Evolutionary conservation across 2,113 vertebrate genomes (phyloP), one percentile per base, ranked within the genome.

Genomic region (Xenus cinereus): DNA sequence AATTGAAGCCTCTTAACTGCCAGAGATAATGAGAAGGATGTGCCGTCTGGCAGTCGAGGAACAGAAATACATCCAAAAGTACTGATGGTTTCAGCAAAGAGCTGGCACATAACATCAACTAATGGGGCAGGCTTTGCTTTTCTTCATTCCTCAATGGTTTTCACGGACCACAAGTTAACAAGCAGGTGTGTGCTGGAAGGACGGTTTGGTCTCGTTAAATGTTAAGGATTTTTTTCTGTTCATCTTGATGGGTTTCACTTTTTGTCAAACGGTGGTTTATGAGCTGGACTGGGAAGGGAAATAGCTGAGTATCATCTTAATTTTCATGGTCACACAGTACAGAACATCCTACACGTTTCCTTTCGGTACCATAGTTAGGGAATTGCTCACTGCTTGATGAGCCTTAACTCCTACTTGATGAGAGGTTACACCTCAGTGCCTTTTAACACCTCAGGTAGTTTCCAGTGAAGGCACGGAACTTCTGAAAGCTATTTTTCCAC

Each of bases 111-210:
- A 50, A 56, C 30, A 45, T 59, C 48, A 69, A 26, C 54, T 64
- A 84, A 73, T 35, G 14, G 56, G 50, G 45, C 23, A 88, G 60
- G 66, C 54, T 46, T 45, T 59, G 59, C 64, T 79, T 89, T 69
- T 83, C 14, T 74, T 83, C 76, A 28, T 74, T 83, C 54, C 60
- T 68, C 37, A 62, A 15, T 3, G 4, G 14, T 77, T 81, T 59
- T 35, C 23, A 53, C 0, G 0, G 46, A 53, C 39, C 7, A 21
- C 39, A 74, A 48, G 67, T 60, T 54, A 74, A 86, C 56, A 75
- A 46, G 72, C 26, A 75, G 0, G 0, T 14, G 14, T n/a, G 32
- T 0, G 3, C 6, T 82, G 30, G 26, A 84, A 89, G 33, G 60
- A 50, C 23, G 24, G 15, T 27, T 37, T 51, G 56, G 39, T 84